Conservation (phyloP, 2,797 vertebrate genomes). For the Aulostomus chinensis region DNA sequence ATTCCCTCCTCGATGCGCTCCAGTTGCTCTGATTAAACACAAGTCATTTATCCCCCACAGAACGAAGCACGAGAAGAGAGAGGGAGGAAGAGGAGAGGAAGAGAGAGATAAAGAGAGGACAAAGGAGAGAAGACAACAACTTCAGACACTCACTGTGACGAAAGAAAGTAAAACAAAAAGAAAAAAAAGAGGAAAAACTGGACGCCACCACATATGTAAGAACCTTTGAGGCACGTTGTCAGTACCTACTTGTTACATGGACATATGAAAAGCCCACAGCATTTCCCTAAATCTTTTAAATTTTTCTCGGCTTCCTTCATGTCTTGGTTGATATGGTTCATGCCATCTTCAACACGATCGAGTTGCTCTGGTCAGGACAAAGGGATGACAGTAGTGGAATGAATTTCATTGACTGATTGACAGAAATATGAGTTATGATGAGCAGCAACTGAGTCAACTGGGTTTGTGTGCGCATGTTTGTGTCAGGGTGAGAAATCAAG, state of each 20-base stretch:
- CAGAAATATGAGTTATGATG: constrained; percentile 89
- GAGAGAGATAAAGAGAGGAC: constrained; percentile 73
- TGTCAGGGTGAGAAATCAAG: too few relatives aligned
- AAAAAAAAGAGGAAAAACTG: constrained; percentile 81
- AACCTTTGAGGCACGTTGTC: constrained; percentile 86
- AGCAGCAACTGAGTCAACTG: constrained; percentile 57
- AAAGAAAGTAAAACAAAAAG: constrained; percentile 82
- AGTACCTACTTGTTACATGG: constrained; percentile 99
- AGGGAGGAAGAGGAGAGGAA: constrained; percentile 54
- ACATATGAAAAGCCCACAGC: constrained; percentile 99
- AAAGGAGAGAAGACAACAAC: constrained; percentile 90
- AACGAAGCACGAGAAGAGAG: constrained; percentile 96
- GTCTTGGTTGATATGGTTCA: constrained; percentile 99
- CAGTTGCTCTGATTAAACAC: constrained; percentile 99
- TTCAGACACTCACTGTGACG: constrained; percentile 99
- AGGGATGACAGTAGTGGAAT: constrained; percentile 99
- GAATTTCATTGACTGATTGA: constrained; percentile 93
- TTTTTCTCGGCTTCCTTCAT: constrained; percentile 99
- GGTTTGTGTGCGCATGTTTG: constrained; percentile 44
- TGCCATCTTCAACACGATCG: constrained; percentile 99
- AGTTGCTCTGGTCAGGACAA: constrained; percentile 99
- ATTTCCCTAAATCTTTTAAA: constrained; percentile 99
- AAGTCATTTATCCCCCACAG: constrained; percentile 99
- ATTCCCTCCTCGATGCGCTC: constrained; percentile 99
- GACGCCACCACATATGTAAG: constrained; percentile 98